phyloP scores from a whole-genome alignment of 2,797 vertebrate species.

The Iguana delicatissima region DNA sequence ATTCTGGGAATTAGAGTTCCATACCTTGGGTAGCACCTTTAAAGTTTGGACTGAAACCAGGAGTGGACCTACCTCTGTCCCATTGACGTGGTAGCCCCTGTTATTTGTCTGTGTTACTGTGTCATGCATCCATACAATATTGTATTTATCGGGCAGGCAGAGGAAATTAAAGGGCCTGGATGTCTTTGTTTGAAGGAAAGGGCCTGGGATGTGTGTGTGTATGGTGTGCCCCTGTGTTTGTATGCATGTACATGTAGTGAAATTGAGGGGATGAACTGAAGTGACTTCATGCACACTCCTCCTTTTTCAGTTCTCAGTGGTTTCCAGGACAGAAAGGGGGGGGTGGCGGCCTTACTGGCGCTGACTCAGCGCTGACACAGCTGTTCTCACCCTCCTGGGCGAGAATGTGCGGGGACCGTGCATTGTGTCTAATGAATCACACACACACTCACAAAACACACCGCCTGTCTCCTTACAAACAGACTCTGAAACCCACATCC shows the following conservation, averaged over 20 bases:
- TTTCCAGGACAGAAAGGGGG: neutral
- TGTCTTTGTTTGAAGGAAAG: neutral
- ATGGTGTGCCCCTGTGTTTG: neutral
- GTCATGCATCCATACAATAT: too few relatives aligned
- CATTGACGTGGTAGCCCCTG: too few relatives aligned
- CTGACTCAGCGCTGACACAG: constrained; percentile 45
- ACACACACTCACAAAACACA: neutral
- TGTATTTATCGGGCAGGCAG: too few relatives aligned
- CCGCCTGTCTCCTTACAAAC: neutral
- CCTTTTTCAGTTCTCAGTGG: neutral
- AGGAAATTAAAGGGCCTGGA: neutral
- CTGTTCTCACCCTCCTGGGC: constrained; percentile 5
- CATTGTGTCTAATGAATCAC: constrained; percentile 34
- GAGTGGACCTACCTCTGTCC: too few relatives aligned
- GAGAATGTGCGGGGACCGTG: neutral
- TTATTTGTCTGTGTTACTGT: neutral
- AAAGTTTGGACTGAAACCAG: too few relatives aligned
- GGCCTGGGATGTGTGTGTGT: neutral
- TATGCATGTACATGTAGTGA: too few relatives aligned
- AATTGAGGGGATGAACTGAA: neutral
- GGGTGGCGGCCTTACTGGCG: neutral
- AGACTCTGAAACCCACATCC: neutral
- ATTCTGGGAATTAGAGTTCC: too few relatives aligned
- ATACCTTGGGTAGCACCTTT: too few relatives aligned
- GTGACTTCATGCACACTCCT: neutral